phyloP scores from a whole-genome alignment of 1,140 invertebrate species.

The Chlorops oryzae region DNA sequence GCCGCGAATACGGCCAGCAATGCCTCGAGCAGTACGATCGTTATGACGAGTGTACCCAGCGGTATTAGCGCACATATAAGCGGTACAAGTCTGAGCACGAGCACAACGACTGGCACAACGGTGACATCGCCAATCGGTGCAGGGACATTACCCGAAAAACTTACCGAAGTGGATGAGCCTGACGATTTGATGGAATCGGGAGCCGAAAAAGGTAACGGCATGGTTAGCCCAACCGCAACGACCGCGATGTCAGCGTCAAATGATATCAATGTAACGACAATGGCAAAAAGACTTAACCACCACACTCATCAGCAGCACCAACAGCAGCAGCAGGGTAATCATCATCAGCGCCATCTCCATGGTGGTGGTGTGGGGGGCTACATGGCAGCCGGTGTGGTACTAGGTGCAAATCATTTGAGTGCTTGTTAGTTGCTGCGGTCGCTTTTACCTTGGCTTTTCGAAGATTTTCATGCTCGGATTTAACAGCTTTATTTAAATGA shows the following conservation, averaged over 20 bases:
- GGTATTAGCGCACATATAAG: slow-evolving; percentile 45
- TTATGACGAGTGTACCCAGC: slow-evolving; percentile 43
- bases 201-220: slow-evolving; percentile 13
- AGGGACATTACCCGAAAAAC: neutral
- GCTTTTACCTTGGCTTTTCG: too few species aligned
- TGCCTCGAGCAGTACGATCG: too few species aligned
- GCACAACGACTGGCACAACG: slow-evolving; percentile 34
- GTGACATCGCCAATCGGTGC: slow-evolving; percentile 36
- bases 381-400: slow-evolving; percentile 42
- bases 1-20: slow-evolving; percentile 17
- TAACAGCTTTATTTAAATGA: too few species aligned
- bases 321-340: slow-evolving; percentile 11
- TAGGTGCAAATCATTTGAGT: slow-evolving; percentile 44
- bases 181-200: too few species aligned
- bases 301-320: slow-evolving; percentile 20
- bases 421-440: slow-evolving; percentile 43
- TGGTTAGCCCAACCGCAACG: slow-evolving; percentile 11
- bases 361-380: slow-evolving; percentile 27
- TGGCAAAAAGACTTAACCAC: slow-evolving; percentile 18
- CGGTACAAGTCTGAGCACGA: slow-evolving; percentile 40
- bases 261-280: slow-evolving; percentile 7
- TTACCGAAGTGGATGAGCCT: neutral
- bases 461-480: too few species aligned
- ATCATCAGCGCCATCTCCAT: slow-evolving; percentile 20
- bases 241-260: slow-evolving; percentile 11